phyloP scores from a whole-genome alignment of 2,797 vertebrate species.

The Scyliorhinus canicula region DNA sequence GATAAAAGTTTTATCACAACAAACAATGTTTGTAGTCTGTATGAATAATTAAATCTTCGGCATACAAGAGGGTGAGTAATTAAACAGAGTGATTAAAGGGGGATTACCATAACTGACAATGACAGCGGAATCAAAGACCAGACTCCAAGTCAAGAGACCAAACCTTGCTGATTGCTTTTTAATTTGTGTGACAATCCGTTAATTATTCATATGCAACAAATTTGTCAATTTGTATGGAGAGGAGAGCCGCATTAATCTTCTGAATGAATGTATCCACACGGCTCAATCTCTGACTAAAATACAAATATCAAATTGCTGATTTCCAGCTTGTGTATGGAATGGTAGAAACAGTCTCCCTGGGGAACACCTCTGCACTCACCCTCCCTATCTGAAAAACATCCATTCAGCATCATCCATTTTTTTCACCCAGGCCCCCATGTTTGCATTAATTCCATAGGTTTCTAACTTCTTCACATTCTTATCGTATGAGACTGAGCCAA shows the following conservation, averaged over 20 bases:
- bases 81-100: slow-evolving; percentile 50
- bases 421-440: no score
- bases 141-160: slow-evolving; percentile 48
- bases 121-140: slow-evolving; percentile 45
- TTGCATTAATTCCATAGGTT: no score
- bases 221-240: slow-evolving; percentile 37
- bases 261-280: slow-evolving; percentile 45
- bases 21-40: slow-evolving; percentile 51
- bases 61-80: slow-evolving; percentile 50
- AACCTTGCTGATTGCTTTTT: slow-evolving; percentile 46
- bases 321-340: neutral
- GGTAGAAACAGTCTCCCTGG: neutral
- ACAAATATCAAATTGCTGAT: neutral
- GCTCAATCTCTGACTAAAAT: slow-evolving; percentile 43
- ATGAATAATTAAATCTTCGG: slow-evolving; percentile 58
- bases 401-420: no score
- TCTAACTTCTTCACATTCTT: no score
- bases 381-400: no score
- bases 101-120: slow-evolving; percentile 51
- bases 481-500: no score
- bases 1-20: slow-evolving; percentile 57
- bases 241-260: slow-evolving; percentile 45
- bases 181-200: slow-evolving; percentile 46
- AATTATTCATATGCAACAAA: slow-evolving; percentile 28
- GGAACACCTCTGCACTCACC: no score